phyloP scores from a whole-genome alignment of 2,113 vertebrate species.

The Verasper variegatus region DNA sequence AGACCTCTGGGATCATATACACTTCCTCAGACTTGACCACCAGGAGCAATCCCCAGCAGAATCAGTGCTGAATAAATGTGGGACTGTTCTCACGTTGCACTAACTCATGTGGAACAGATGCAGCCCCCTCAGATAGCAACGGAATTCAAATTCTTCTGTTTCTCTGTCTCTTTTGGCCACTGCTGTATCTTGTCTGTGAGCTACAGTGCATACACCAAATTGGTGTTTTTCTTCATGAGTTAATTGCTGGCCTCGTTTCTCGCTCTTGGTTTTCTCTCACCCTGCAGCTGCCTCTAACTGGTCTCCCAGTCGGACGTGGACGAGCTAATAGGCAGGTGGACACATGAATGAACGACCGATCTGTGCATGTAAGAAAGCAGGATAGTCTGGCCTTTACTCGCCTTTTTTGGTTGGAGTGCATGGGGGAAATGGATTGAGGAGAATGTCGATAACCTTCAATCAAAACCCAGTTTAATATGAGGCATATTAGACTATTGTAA shows the following conservation, averaged over 20 bases:
- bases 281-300: conserved; percentile 33
- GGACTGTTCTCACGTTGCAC: conserved; percentile 41
- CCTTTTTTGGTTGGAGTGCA: not conserved
- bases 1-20: too few relatives aligned
- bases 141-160: conserved; percentile 15
- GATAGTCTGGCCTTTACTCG: not conserved
- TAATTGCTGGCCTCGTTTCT: conserved; percentile 44
- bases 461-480: not conserved
- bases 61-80: conserved; percentile 29
- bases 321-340: conserved; percentile 32
- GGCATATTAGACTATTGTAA: not conserved
- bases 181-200: conserved; percentile 25
- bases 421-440: not conserved
- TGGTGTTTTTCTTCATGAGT: conserved; percentile 21
- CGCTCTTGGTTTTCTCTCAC: conserved; percentile 13
- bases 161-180: conserved; percentile 30
- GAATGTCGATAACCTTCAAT: not conserved
- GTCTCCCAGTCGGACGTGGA: conserved; percentile 17
- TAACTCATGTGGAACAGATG: conserved; percentile 57
- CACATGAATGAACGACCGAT: conserved; percentile 24
- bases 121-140: conserved; percentile 31
- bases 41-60: conserved; percentile 24
- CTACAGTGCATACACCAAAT: not conserved
- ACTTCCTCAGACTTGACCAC: not conserved
- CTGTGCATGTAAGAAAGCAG: conserved; percentile 7